Base-by-base conservation (phyloP, 2,113 vertebrate genomes). In the Anser cygnoides region DNA sequence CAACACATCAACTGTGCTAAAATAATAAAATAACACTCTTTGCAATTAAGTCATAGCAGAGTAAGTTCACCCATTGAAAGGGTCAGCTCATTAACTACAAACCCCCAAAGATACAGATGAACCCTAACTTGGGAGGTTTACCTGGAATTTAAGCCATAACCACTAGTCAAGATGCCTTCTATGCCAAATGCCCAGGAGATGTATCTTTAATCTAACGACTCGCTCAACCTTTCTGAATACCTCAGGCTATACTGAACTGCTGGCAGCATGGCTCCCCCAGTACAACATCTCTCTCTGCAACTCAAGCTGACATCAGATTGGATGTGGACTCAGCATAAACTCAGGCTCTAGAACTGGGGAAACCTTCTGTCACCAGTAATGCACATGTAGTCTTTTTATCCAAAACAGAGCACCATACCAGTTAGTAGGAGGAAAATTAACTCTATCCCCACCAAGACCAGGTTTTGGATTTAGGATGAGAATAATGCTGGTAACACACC, bases 121-220 rank as follows among this genome's bases (percentile, higher is more conserved):
- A 55, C 1, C 31, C 3, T 37, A 2, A 0, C 17, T 57, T 67
- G 16, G 19, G 50, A 81, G 18, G 11, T 37, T 79, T 31, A 67
- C n/a, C 16, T 14, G 22, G 4, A 46, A 3, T 68, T 84, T 35
- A 58, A 59, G 52, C 31, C 37, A 26, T 23, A 44, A 6, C 5
- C 2, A 6, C 22, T 46, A 44, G 14, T 23, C 16, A 73, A 44
- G 11, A 20, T 6, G 7, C 3, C 4, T 74, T 33, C 29, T 9
- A 14, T 23, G 5, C 7, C 25, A 46, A 3, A 3, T 14, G 55
- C 29, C n/a, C 23, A 49, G 9, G 13, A 21, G 11, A 50, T 1
- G 0, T 0, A 0, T 50, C 2, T n/a, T 37, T 20, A 54, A 85
- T 18, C 43, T 78, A 37, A 26, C 41, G 37, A 29, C 33, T 26